Percentiles rank a stretch among this genome's conserved stretches.
Conservation (phyloP, 2,113 vertebrate species). For the Lophochroa leadbeateri region DNA sequence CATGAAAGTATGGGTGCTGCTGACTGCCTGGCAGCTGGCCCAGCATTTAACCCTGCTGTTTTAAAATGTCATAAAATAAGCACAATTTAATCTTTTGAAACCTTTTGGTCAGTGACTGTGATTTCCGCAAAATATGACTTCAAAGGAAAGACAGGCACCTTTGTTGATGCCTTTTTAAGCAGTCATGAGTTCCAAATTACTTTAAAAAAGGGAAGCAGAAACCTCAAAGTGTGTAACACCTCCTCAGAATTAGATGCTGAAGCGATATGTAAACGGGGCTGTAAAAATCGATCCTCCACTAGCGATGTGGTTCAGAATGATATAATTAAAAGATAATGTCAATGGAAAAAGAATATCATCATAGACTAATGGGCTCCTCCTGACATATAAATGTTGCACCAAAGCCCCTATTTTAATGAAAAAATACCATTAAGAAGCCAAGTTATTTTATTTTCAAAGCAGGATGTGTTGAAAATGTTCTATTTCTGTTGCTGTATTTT, state of each 20-base stretch:
- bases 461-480: constrained; percentile 32
- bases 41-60: constrained; percentile 76
- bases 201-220: constrained; percentile 67
- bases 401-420: constrained; percentile 42
- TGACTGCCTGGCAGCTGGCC: constrained; percentile 73
- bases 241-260: constrained; percentile 65
- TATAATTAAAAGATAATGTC: constrained; percentile 53
- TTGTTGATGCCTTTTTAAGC: constrained; percentile 69
- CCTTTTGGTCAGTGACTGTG: constrained; percentile 77
- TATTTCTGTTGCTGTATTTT: constrained; percentile 12
- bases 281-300: constrained; percentile 49
- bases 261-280: constrained; percentile 23
- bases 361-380: constrained; percentile 31
- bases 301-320: constrained; percentile 40
- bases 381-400: constrained; percentile 30
- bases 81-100: constrained; percentile 80
- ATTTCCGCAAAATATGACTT: constrained; percentile 78
- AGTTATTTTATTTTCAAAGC: constrained; percentile 32
- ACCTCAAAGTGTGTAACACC: constrained; percentile 68
- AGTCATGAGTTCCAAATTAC: constrained; percentile 64
- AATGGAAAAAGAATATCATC: constrained; percentile 42
- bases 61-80: constrained; percentile 79
- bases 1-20: constrained; percentile 77
- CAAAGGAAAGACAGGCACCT: constrained; percentile 76
- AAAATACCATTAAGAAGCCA: constrained; percentile 53